These are phyloP conservation scores for Danio jaintianensis DNA, from an alignment of 2,797 vertebrate species.

Conservation along the genomic window DNA sequence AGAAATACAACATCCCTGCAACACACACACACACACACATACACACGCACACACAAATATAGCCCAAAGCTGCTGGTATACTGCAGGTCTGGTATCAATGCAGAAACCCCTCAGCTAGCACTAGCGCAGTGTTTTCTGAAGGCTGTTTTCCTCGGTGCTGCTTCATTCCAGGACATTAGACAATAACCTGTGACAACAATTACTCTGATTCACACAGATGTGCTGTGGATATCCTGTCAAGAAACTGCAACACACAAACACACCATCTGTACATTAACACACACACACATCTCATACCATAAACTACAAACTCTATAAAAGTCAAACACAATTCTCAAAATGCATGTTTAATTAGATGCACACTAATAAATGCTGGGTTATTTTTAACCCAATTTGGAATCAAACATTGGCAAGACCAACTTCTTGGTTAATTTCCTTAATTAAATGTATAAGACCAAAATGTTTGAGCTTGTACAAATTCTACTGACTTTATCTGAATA, in stretches of 20 bases:
- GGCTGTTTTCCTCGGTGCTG: not conserved
- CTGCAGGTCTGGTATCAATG: not conserved
- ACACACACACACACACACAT: slow-evolving; percentile 34
- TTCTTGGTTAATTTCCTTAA: no score
- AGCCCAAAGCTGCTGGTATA: slow-evolving; percentile 26
- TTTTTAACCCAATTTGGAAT: no score
- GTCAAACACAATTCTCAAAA: no score
- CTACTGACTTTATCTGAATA: no score
- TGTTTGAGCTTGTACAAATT: no score
- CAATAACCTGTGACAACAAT: slow-evolving; percentile 68
- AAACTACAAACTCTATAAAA: not conserved
- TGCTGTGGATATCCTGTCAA: not conserved
- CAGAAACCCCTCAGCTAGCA: not conserved
- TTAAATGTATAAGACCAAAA: no score
- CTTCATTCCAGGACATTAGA: not conserved
- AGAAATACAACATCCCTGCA: slow-evolving; percentile 5
- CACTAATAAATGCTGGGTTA: no score
- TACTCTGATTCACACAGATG: slow-evolving; percentile 32
- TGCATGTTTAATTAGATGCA: no score
- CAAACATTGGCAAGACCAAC: no score
- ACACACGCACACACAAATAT: slow-evolving; percentile 44
- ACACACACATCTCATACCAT: not conserved
- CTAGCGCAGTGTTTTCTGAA: not conserved
- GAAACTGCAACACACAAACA: not conserved
- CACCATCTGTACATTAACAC: not conserved